phyloP scores from a whole-genome alignment of 2,888 invertebrate species.

The Tubiluchus corallicola region DNA sequence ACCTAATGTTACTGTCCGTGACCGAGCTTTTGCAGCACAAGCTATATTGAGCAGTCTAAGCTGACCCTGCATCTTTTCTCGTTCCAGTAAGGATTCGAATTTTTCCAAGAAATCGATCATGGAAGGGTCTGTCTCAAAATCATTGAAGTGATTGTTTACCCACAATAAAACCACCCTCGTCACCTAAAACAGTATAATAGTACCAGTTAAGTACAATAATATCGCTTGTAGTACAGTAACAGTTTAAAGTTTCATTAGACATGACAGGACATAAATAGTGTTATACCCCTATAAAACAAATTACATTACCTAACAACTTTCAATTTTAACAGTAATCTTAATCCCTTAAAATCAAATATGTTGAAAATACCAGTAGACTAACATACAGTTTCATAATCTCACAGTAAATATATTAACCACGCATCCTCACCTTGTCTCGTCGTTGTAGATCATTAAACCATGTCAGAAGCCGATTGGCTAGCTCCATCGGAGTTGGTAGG shows the following conservation, averaged over 20 bases:
- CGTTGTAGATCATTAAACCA: conserved; percentile 63
- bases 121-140: conserved; percentile 82
- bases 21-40: conserved; percentile 86
- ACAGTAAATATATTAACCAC: too few species aligned
- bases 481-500: conserved; percentile 61
- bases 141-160: conserved; percentile 97
- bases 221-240: neutral
- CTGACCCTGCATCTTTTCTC: conserved; percentile 61
- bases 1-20: conserved; percentile 72
- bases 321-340: too few species aligned
- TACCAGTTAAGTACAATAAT: conserved; percentile 37
- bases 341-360: too few species aligned
- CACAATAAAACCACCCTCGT: conserved; percentile 87
- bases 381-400: too few species aligned
- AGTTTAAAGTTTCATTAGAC: neutral
- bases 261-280: too few species aligned
- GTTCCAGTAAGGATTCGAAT: conserved; percentile 66
- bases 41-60: conserved; percentile 69
- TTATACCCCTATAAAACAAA: too few species aligned
- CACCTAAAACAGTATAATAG: conserved; percentile 38
- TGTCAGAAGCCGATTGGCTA: conserved; percentile 64
- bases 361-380: too few species aligned
- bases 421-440: conserved; percentile 25
- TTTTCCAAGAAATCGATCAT: conserved; percentile 92
- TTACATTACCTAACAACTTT: too few species aligned